Evolutionary conservation across 2,888 invertebrate species (phyloP), one percentile per base, ranked within the genome.

Genomic region (Stegophylla sp.): DNA sequence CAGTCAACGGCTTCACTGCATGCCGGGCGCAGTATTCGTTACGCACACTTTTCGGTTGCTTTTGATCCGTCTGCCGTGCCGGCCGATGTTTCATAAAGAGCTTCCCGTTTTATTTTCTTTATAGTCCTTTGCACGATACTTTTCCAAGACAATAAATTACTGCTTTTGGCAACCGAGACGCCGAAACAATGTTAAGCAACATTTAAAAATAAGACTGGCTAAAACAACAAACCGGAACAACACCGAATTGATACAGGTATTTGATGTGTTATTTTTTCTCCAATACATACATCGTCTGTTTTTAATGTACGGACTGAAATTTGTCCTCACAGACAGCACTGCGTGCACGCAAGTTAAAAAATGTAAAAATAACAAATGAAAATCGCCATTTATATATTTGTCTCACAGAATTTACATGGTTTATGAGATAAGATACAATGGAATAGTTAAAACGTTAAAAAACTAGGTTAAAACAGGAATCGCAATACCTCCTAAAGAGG

Each of bases 1-100:
- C 34, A 13, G 74, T 63, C 74, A 23, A 63, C 48, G 74, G 63
- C 74, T 74, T 74, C 34, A 34, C 20, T 74, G 26, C 34, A 12
- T n/a, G 17, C 20, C 12, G 23, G 1, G 41, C 41, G 15, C n/a
- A 10, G n/a, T 59, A n/a, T 72, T 59, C 26, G 26, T 43, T 43
- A 59, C n/a, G 23, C 26, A 13, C 41, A 53, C 28, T 28, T 51
- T 51, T 71, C 69, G 20, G 28, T 34, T 71, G n/a, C 34, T 12
- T 34, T 71, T 28, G 69, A 53, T 34, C 34, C 51, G 34, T 3
- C 9, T 34, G 13, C 13, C 13, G 41, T n/a, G n/a, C 61, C 2
- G 17, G 59, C 13, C n/a, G 26, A 28, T 45, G 45, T 26, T 26
- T 26, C 26, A 59, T 17, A 43, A 43, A 34, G 10, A 23, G 17